These are phyloP conservation scores for Cotesia congregata DNA, from an alignment of 2,888 invertebrate species.

Conservation along the genomic window DNA sequence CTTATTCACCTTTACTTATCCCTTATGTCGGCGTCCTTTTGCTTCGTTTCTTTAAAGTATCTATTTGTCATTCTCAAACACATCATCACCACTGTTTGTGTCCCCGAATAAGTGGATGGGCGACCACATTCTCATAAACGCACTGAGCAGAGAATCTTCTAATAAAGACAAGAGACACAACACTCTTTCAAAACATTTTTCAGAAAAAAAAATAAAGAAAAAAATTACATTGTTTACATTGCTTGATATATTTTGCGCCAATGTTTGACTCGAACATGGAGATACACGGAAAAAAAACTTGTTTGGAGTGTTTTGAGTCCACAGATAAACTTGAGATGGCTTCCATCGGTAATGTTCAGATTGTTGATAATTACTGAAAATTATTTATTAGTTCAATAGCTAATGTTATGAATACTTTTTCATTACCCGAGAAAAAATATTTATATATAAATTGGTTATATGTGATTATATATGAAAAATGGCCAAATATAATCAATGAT, in stretches of 20 bases:
- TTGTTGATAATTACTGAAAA: too few relatives aligned
- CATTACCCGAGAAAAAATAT: too few relatives aligned
- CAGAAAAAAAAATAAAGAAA: constrained; percentile 9
- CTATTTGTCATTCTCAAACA: constrained; percentile 43
- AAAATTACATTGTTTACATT: constrained; percentile 24
- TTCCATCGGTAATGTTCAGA: too few relatives aligned
- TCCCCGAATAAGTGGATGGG: constrained; percentile 40
- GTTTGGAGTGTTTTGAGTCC: too few relatives aligned
- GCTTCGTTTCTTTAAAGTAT: constrained; percentile 31
- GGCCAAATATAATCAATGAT: too few relatives aligned
- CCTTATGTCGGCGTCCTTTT: constrained; percentile 36
- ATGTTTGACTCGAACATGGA: constrained; percentile 27
- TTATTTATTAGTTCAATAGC: too few relatives aligned
- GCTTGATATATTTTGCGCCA: constrained; percentile 18
- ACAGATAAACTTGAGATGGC: too few relatives aligned
- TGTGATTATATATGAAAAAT: too few relatives aligned
- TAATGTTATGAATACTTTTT: too few relatives aligned
- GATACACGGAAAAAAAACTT: not conserved
- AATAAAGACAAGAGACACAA: constrained; percentile 29
- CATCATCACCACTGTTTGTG: constrained; percentile 41
- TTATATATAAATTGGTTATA: too few relatives aligned
- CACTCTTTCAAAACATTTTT: not conserved
- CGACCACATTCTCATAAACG: constrained; percentile 6
- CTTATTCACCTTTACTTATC: constrained; percentile 34
- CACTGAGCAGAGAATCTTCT: constrained; percentile 22